phyloP scores from a whole-genome alignment of 1,140 invertebrate species.

The Elysia chlorotica region DNA sequence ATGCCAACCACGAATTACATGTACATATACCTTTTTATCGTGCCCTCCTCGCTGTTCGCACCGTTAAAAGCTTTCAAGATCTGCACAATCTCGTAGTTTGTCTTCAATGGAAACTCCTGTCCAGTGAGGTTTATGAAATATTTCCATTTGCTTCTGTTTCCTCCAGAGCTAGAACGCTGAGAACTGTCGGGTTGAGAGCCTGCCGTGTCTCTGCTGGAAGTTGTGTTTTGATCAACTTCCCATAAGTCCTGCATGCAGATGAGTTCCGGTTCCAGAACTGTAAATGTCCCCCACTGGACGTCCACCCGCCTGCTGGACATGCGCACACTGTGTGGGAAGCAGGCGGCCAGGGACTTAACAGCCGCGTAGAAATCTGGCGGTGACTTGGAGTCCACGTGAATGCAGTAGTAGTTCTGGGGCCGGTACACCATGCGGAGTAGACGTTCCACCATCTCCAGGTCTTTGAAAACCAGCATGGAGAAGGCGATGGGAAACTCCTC shows the following conservation, averaged over 20 bases:
- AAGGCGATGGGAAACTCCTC: conserved; percentile 30
- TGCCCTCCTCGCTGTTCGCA: conserved; percentile 45
- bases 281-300: conserved; percentile 36
- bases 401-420: conserved; percentile 55
- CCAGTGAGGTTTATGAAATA: conserved; percentile 58
- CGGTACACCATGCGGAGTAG: conserved; percentile 50
- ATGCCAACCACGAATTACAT: too few species aligned
- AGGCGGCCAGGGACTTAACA: conserved; percentile 26
- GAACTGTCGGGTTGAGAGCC: too few species aligned
- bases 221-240: conserved; percentile 22
- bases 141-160: too few species aligned
- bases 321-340: conserved; percentile 48
- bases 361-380: conserved; percentile 8
- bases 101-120: conserved; percentile 54
- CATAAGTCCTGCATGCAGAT: conserved; percentile 47
- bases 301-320: conserved; percentile 30
- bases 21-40: too few species aligned
- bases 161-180: too few species aligned
- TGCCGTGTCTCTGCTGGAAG: too few species aligned
- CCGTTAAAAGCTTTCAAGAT: conserved; percentile 47
- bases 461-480: conserved; percentile 38
- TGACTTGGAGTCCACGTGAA: conserved; percentile 53
- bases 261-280: conserved; percentile 45
- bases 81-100: conserved; percentile 50
- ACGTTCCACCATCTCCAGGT: conserved; percentile 42